Evolutionary conservation across 2,797 vertebrate species (phyloP), one percentile per base, ranked within the genome.

Genomic region (Nannoperca australis): DNA sequence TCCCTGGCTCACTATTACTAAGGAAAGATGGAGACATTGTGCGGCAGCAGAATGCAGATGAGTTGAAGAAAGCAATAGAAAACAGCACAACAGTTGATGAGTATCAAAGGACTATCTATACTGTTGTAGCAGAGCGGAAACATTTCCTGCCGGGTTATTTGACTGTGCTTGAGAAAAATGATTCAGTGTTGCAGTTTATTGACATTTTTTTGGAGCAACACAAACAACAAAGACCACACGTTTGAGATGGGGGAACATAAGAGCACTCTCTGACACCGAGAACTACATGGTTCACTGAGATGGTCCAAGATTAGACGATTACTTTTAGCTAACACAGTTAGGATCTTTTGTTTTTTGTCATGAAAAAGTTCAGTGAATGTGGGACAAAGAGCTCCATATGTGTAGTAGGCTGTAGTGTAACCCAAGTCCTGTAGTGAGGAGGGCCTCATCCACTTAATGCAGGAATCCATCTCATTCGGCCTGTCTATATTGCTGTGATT

Each of bases 371-470:
- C 70, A 83, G 83, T 79, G 76, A 89, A 93, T 90, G 83, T 84
- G 84, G 85, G 85, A 92, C 91, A 87, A 90, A 90, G 84, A 87
- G 83, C 85, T 93, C 84, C 91, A 88, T 87, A 88, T 93, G 91
- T 89, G 85, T 70, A 82, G 79, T 66, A 83, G 86, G 85, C 86
- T 88, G 84, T 80, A 92, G 88, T 86, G 87, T 90, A 93, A 91
- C 92, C 89, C 90, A 91, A 91, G 86, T 92, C 90, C 90, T 85
- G 83, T 65, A 85, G 89, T 71, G 80, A 86, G 74, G 79, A 92
- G 92, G 94, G 93, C 92, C 93, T 93, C 93, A 91, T 91, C 89
- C 92, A 91, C 88, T 93, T 89, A 93, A 94, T 93, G 91, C 91
- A 94, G 92, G 93, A 95, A 95, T 94, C 91, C 91, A 87, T 92